Base-by-base conservation (phyloP, 2,113 vertebrate genomes). In the Nettapus auritus region DNA sequence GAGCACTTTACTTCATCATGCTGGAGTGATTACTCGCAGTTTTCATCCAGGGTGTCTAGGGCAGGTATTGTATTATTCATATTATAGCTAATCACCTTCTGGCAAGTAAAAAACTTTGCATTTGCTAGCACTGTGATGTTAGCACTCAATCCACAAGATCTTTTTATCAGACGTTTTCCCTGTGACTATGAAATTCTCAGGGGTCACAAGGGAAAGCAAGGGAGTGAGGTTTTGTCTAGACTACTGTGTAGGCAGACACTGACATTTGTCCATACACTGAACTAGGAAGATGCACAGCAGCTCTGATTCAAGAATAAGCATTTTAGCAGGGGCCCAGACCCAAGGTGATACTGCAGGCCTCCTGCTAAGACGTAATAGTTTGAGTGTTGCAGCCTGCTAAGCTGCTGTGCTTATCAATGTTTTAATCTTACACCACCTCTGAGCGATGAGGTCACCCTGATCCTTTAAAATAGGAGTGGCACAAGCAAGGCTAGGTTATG, bases 31-130 rank as follows among this genome's bases (percentile, higher is more conserved):
- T 94, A 89, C 40, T 78, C 56, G 34, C 28, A 53, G 25, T 57
- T 88, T 68, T 90, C 77, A 92, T 79, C 66, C 77, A 90, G 14
- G 42, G 38, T 90, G 48, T 73, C 86, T 87, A 92, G 57, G 82
- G 48, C 20, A 93, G 90, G 62, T 89, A 76, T 85, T 95, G 70
- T 93, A 76, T 90, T 92, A 93, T 92, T 93, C 80, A 92, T 87
- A 79, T 82, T n/a, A 62, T 11, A 68, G 48, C 44, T 92, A 93
- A 90, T 95, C 86, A 92, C 67, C n/a, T 95, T 86, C 83, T 66
- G 83, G 40, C 40, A 79, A 79, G 31, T 82, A 64, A 36, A 92
- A 93, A 90, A 50, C 23, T 42, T 92, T 80, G 50, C 20, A 50
- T 71, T 92, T 76, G 6, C 66, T 66, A 78, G 21, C 55, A 50